These are phyloP conservation scores for Nemotelus nigrinus DNA, from an alignment of 2,888 invertebrate genomes.

Conservation along the genomic window DNA sequence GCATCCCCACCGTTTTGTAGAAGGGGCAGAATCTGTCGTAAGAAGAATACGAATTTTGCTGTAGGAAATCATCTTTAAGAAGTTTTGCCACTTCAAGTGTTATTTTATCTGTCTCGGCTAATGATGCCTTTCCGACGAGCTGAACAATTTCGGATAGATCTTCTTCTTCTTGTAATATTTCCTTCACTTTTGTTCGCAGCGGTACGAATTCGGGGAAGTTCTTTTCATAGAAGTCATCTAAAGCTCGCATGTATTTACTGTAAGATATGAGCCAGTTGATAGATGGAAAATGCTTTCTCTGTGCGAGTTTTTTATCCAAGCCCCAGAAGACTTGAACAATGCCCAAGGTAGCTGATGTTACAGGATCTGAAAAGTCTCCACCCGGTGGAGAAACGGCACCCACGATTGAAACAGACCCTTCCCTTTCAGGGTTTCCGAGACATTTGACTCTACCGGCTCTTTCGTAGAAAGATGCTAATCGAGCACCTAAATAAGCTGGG, in stretches of 20 bases:
- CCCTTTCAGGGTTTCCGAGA: slow-evolving; percentile 96
- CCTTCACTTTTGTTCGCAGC: slow-evolving; percentile 92
- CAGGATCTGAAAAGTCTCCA: slow-evolving; percentile 99
- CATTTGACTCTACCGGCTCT: slow-evolving; percentile 98
- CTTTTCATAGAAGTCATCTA: slow-evolving; percentile 99
- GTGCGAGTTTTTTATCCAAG: slow-evolving; percentile 97
- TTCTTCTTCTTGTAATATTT: slow-evolving; percentile 98
- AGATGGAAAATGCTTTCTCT: slow-evolving; percentile 99
- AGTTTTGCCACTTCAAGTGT: slow-evolving; percentile 98
- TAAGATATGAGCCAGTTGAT: slow-evolving; percentile 99
- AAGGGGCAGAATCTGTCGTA: slow-evolving; percentile 99
- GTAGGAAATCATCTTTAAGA: slow-evolving; percentile 98
- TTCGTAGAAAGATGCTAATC: slow-evolving; percentile 99
- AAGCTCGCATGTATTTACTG: slow-evolving; percentile 97
- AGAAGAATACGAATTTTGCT: slow-evolving; percentile 97
- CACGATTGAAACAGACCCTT: slow-evolving; percentile 99
- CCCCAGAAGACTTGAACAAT: slow-evolving; percentile 99
- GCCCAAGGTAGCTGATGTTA: slow-evolving; percentile 97
- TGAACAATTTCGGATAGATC: slow-evolving; percentile 99
- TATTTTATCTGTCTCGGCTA: slow-evolving; percentile 99
- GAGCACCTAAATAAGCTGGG: slow-evolving; percentile 98
- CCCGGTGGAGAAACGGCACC: slow-evolving; percentile 99
- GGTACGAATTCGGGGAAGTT: slow-evolving; percentile 97
- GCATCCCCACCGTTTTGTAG: slow-evolving; percentile 99
- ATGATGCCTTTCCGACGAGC: slow-evolving; percentile 97